Evolutionary conservation across 2,113 vertebrate genomes (phyloP).

Genomic region (Catharus minimus): DNA sequence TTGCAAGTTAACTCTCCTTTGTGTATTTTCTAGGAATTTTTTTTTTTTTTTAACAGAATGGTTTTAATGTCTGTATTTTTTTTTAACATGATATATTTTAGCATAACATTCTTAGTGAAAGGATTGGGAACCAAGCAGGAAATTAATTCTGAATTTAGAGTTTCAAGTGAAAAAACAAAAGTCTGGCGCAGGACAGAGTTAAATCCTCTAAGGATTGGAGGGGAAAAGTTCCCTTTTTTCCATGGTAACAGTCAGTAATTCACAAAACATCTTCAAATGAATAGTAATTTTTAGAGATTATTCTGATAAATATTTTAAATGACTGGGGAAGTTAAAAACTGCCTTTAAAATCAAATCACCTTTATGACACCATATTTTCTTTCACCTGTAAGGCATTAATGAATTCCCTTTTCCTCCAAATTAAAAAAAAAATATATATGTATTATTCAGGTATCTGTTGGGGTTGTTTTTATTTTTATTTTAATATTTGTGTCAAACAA

Average conservation of each 20-base stretch:
- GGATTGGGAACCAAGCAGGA: not conserved
- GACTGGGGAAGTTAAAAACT: accelerated
- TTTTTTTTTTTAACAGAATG: not conserved
- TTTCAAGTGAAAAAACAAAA: not conserved
- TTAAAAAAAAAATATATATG: too few species aligned
- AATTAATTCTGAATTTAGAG: not conserved
- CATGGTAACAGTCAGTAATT: not conserved
- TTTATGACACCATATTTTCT: not conserved
- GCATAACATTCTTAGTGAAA: not conserved
- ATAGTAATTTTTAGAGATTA: not conserved
- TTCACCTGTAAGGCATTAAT: not conserved
- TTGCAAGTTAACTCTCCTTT: not conserved
- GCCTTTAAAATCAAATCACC: not conserved
- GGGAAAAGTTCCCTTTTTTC: accelerated
- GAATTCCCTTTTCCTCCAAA: accelerated
- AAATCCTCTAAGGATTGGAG: not conserved
- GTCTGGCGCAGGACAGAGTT: not conserved
- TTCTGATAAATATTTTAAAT: not conserved
- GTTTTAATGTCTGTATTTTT: not conserved
- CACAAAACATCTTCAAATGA: not conserved
- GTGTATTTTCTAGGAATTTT: not conserved
- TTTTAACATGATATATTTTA: not conserved
- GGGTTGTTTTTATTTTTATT: too few species aligned
- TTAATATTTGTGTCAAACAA: not conserved
- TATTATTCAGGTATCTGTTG: not conserved